Conservation (phyloP, 2,888 invertebrate genomes). For the Dugesia japonica region DNA sequence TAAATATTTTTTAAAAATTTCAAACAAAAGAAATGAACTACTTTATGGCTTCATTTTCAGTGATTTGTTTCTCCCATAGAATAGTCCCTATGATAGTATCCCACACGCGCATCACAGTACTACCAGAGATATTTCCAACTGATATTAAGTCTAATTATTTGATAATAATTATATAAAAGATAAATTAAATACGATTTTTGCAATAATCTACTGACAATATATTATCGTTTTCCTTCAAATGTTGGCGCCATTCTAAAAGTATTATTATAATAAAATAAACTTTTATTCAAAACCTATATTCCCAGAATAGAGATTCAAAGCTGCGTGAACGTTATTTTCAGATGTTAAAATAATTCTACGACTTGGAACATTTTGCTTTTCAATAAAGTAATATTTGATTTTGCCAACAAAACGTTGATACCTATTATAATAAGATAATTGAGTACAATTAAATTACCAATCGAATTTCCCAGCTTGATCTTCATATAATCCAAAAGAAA, state of each 20-base stretch:
- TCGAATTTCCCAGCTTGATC: conserved; percentile 1
- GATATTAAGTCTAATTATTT: background rate
- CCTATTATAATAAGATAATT: background rate
- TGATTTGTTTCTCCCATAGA: background rate
- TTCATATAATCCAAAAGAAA: background rate
- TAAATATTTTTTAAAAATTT: background rate
- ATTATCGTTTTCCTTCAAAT: background rate
- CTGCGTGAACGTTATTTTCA: conserved; percentile 1
- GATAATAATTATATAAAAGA: background rate
- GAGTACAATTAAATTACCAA: background rate
- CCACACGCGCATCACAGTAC: background rate
- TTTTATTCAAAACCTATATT: background rate
- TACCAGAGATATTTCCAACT: background rate
- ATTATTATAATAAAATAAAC: background rate
- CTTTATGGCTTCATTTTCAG: background rate
- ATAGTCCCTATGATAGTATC: background rate
- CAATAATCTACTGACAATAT: background rate
- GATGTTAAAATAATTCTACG: background rate
- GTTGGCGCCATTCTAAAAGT: background rate
- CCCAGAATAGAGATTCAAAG: background rate
- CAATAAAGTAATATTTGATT: background rate
- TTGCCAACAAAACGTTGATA: background rate
- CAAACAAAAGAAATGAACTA: background rate
- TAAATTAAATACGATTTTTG: background rate
- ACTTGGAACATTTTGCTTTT: background rate